Base-by-base conservation (phyloP, 2,797 vertebrate species). In the Leptoclinus maculatus region DNA sequence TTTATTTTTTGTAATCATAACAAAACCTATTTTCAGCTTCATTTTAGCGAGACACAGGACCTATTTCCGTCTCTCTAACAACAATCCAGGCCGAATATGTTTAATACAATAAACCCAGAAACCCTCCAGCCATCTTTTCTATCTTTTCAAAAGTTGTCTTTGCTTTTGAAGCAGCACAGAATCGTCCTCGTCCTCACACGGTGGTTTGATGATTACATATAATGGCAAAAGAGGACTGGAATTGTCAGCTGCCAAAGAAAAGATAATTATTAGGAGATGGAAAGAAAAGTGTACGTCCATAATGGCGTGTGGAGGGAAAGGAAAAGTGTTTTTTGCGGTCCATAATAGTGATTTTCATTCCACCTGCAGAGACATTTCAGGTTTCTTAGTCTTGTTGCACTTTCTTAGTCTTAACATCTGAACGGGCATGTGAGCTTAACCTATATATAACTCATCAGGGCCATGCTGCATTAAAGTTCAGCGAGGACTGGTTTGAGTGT, bases 131-230 rank as follows among this genome's bases (percentile, higher is more conserved):
- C 56, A n/a, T 51, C 47, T 66, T 43, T 9, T 62, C n/a, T 12
- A 11, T 19, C 21, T 68, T 65, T 58, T 49, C 8, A 66, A 73
- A 79, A 14, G 34, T 45, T 56, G n/a, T 67, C 23, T 41, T 41
- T 66, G 29, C n/a, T 70, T 57, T 66, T 65, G n/a, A 4, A 78
- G 67, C 65, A 47, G 43, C 12, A 23, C 47, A 47, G 11, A 41
- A 25, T 54, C 51, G n/a, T n/a, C 5, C 39, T 11, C 5, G 39
- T 2, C 66, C 9, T 72, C 27, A 66, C 16, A 29, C 10, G 5
- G 7, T 29, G 23, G 32, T 11, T 27, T 19, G 59, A 71, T 79
- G 76, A 80, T 66, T 80, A 71, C 17, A 66, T 14, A 12, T 75
- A 73, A 80, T 78, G 43, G 66, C 8, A 0, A 43, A 56, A 34